phyloP scores from a whole-genome alignment of 2,113 vertebrate species.

The Canis aureus region DNA sequence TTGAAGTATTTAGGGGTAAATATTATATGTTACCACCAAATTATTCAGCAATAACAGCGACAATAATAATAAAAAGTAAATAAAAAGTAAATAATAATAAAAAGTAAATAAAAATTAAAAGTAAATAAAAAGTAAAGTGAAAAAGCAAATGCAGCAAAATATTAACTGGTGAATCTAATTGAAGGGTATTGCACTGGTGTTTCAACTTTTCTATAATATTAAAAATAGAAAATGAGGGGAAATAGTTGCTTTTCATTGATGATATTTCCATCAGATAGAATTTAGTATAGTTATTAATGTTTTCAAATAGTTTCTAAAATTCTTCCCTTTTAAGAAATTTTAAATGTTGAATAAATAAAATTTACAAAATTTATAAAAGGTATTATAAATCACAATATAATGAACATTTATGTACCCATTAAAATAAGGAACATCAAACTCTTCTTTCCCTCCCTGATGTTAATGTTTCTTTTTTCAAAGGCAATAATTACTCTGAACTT shows the following conservation, averaged over 20 bases:
- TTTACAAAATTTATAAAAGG: background rate
- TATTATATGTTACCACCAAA: constrained; percentile 24
- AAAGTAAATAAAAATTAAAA: background rate
- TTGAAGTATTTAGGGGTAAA: background rate
- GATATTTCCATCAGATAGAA: background rate
- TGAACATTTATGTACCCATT: background rate
- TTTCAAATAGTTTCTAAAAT: constrained; percentile 4
- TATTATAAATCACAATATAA: background rate
- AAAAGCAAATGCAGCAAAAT: background rate
- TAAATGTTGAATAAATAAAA: constrained; percentile 33
- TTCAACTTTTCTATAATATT: constrained; percentile 11
- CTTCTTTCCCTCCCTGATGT: background rate
- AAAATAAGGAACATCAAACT: background rate
- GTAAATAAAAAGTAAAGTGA: background rate
- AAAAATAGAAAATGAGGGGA: constrained; percentile 1
- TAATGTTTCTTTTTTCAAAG: background rate
- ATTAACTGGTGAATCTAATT: background rate
- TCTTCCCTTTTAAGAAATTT: background rate
- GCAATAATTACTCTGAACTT: background rate
- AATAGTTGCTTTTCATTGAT: background rate
- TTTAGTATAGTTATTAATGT: background rate
- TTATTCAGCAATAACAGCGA: background rate
- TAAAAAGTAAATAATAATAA: too few species aligned
- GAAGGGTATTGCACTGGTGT: background rate
- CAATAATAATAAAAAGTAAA: background rate